Evolutionary conservation across 2,113 vertebrate species (phyloP), one percentile per base, ranked within the genome.

Genomic region (Puma concolor): DNA sequence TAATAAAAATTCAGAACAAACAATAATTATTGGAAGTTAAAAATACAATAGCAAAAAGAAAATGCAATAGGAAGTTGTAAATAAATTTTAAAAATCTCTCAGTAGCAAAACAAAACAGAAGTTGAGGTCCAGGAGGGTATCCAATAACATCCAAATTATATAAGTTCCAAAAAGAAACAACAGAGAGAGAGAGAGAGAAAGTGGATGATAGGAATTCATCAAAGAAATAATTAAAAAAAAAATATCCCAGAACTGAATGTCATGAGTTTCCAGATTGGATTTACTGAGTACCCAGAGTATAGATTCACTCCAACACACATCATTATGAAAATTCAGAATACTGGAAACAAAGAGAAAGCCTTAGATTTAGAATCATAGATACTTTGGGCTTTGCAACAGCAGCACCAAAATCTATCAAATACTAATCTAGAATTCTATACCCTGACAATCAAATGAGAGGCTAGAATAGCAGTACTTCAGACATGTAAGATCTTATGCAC

Each of bases 251-350:
- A 54, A 71, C 44, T 19, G 11, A 82, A 63, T 3, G 23, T 50
- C 80, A 36, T 29, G 23, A 63, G 66, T 84, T 74, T 72, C 67
- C 44, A 92, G 67, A 72, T 27, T 92, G 31, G 15, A 83, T 5
- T 71, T 23, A 57, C 36, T 54, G 25, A 91, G 48, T 31, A 91
- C 15, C 23, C 5, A 72, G 13, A 36, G 48, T 33, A 44, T 23
- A 50, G 67, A 84, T 36, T 16, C 54, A 74, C 54, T 60, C 31
- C 15, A 92, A 92, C 63, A n/a, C 15, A 92, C 15, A 79, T 57
- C 64, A 63, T 87, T 31, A 83, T 87, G 38, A 64, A 90, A 90
- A 90, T 80, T 83, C n/a, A 82, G 63, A 77, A 95, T 83, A 44
- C 57, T 63, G 19, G 41, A 31, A 64, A 91, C 23, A 50, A 54